Evolutionary conservation across 2,888 invertebrate species (phyloP), one percentile per base, ranked within the genome.

Genomic region (Augiades crinisus): DNA sequence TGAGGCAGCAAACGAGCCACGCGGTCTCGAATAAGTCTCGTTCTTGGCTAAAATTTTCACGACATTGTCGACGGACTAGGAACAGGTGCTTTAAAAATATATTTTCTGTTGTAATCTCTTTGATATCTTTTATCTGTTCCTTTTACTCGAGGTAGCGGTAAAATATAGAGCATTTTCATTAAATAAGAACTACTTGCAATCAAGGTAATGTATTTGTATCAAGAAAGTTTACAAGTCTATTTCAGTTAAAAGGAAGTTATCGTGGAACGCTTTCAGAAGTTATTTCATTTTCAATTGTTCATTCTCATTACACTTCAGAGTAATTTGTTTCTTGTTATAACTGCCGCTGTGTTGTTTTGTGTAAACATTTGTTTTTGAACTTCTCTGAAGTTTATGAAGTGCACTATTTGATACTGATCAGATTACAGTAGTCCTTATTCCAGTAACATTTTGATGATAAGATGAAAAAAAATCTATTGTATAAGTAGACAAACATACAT

Each of bases 181-280:
- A 10, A 46, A 34, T 46, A 30, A 38, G 6, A 21, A 36, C 12
- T 24, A 10, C 37, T 27, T 33, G 19, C 47, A 47, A 47, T 47
- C 38, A 21, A n/a, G 13, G 19, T 47, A 47, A 47, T 47, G 47
- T 30, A 22, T 38, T 47, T 38, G n/a, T n/a, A 47, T 47, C 38
- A 21, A 47, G 31, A 14, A 47, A 47, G 17, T 38, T 38, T 7
- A 8, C 8, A 7, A 36, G 27, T 46, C 24, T 36, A 36, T 36
- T 37, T 37, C 37, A 27, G 33, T 34, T 44, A 40, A 8, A 14
- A 37, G 37, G 7, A 14, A 27, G 14, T 41, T 41, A 27, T 30
- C 27, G 12, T 10, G 27, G 24, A 41, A 17, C 41, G 30, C 30
- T 14, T 30, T 41, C 12, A 6, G 17, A 24, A 30, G 41, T 41